These are phyloP conservation scores for Eilema caniola DNA, from an alignment of 2,888 invertebrate genomes.

Conservation along the genomic window DNA sequence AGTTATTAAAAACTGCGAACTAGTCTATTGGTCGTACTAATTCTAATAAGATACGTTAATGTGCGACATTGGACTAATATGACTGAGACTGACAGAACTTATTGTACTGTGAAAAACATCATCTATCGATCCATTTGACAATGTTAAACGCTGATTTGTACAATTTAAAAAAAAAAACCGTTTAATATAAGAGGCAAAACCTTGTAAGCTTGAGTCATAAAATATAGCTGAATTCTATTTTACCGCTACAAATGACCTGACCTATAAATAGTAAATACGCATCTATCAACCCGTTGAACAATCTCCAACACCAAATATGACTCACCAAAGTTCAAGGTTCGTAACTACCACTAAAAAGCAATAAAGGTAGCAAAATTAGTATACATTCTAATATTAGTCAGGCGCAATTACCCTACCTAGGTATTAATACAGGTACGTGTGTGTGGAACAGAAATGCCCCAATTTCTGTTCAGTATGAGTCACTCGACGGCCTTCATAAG, in stretches of 20 bases:
- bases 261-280: conserved; percentile 20
- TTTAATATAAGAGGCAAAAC: neutral
- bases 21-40: neutral
- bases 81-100: neutral
- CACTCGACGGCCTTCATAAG: conserved; percentile 71
- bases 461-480: conserved; percentile 71
- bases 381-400: conserved; percentile 69
- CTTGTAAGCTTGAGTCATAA: neutral
- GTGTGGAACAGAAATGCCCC: conserved; percentile 64
- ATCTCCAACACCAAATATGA: conserved; percentile 33
- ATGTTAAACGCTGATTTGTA: neutral
- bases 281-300: neutral
- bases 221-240: conserved; percentile 1
- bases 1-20: no score
- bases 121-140: neutral
- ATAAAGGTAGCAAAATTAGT: conserved; percentile 58
- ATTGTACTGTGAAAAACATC: neutral
- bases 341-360: conserved; percentile 43
- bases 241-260: conserved; percentile 13
- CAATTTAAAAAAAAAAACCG: no score
- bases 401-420: conserved; percentile 54
- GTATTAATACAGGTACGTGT: conserved; percentile 27
- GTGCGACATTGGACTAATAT: neutral
- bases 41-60: neutral
- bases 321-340: conserved; percentile 55